Evolutionary conservation across 2,113 vertebrate genomes (phyloP).

Genomic region (Cinclus mexicanus): DNA sequence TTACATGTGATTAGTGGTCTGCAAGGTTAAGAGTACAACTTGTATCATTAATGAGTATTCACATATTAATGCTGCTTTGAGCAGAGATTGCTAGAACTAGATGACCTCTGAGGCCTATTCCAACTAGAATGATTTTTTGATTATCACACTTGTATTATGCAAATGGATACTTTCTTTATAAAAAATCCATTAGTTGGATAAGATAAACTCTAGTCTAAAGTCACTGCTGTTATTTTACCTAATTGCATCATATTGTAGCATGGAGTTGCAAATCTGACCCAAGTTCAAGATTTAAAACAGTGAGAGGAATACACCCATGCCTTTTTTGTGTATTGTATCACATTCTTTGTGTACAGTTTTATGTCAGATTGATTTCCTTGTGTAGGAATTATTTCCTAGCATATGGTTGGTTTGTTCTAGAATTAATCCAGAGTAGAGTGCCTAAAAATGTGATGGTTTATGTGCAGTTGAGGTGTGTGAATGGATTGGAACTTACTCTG

Average conservation of each 20-base stretch:
- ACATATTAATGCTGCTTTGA: not conserved
- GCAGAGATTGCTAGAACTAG: not conserved
- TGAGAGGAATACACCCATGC: not conserved
- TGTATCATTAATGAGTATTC: not conserved
- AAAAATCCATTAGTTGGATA: not conserved
- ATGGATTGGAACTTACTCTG: not conserved
- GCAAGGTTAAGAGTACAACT: not conserved
- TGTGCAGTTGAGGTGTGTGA: not conserved
- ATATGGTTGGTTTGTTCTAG: not conserved
- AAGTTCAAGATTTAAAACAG: not conserved
- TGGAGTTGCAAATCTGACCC: not conserved
- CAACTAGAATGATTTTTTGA: not conserved
- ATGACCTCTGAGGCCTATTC: not conserved
- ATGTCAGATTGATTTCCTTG: not conserved
- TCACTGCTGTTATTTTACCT: not conserved
- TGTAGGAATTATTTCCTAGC: not conserved
- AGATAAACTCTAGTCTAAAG: not conserved
- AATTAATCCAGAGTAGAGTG: not conserved
- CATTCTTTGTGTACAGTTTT: not conserved
- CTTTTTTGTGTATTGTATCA: not conserved
- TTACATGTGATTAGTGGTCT: constrained; percentile 1
- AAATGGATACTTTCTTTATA: not conserved
- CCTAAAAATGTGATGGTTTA: not conserved
- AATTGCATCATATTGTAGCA: not conserved
- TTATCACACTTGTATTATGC: not conserved